Base-by-base conservation (phyloP, 2,888 invertebrate genomes). In the Drosophila silvestris region DNA sequence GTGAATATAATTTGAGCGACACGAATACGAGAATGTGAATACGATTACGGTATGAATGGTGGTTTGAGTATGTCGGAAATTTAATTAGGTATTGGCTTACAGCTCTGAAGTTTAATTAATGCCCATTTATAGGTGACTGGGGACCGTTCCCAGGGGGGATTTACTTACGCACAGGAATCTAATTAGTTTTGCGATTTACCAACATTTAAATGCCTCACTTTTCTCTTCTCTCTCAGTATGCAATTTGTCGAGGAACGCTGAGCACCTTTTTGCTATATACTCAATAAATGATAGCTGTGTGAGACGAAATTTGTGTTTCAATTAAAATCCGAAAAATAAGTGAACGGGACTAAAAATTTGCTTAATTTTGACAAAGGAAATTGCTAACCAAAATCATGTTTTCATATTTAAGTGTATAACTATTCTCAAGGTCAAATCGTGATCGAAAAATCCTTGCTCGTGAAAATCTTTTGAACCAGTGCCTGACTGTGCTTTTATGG, bases 21-120 rank as follows among this genome's bases (percentile, higher is more conserved):
- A 66, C 53, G 74, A 63, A 60, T 78, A 60, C 51, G 41, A 30
- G 54, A 30, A 53, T 35, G 10, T 19, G 28, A 39, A 22, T 30
- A 32, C 2, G 47, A 2, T 47, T 26, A 47, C 14, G 26, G 2
- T 26, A 51, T 12, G 10, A 28, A 28, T 19, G 19, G 26, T 16
- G 19, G 51, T 19, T 2, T 26, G 26, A 35, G 16, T 54, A 9
- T 54, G 54, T 19, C 22, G 9, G 1, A 30, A 9, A 41, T 41
- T 58, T 57, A 54, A 50, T 67, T 77, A 56, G 1, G 14, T 32
- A 74, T 85, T 82, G 9, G 65, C 68, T 77, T 82, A 74, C 84
- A 76, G 77, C 65, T 78, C 74, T 81, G 80, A 73, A 75, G 74
- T 83, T 83, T 86, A 90, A 90, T 87, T 81, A 85, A 79, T 77